Base-by-base conservation (phyloP, 2,797 vertebrate species). In the Xerus rutilus region DNA sequence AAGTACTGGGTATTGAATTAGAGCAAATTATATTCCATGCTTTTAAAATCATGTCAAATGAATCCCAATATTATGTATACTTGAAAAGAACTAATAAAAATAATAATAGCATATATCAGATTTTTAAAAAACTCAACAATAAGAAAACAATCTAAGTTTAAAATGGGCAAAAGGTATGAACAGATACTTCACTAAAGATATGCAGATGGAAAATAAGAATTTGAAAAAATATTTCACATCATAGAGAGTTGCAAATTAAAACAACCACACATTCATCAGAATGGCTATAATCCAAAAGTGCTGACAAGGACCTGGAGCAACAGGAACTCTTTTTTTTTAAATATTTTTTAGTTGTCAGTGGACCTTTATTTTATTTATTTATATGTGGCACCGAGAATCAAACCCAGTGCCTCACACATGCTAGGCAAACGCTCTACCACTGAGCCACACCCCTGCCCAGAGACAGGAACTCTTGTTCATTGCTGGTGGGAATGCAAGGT, bases 111-210 rank as follows among this genome's bases (percentile, higher is more conserved):
- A 59, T 59, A 59, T 59, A 59, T 25, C 59, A 59, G 59, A 25
- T 9, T 59, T 59, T 57, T 59, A 25, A 3, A 59, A 52, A 93
- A 82, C 14, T 72, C 17, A 92, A 64, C 43, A 76, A 77, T 18
- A 73, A 76, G 82, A 83, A 89, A 73, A 20, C 43, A 86, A 14
- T 10, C 23, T 17, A 12, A 91, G 76, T 78, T 30, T 7, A 91
- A 97, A 79, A 49, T 25, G 15, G 21, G 17, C 77, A 77, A 88
- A 94, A 69, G 43, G 57, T 47, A 72, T 92, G 39, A 79, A 45
- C n/a, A 64, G 39, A n/a, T 25, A 28, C 0, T 17, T n/a, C 35
- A 20, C 47, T 21, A 49, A 74, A 67, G 59, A 67, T 14, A 69
- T 17, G 43, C 62, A 77, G 17, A 21, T 10, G 28, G 28, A 13